Percentiles rank a stretch among this genome's conserved stretches.
Evolutionary conservation across 2,888 invertebrate genomes (phyloP).

Genomic region (Ceramica pisi): DNA sequence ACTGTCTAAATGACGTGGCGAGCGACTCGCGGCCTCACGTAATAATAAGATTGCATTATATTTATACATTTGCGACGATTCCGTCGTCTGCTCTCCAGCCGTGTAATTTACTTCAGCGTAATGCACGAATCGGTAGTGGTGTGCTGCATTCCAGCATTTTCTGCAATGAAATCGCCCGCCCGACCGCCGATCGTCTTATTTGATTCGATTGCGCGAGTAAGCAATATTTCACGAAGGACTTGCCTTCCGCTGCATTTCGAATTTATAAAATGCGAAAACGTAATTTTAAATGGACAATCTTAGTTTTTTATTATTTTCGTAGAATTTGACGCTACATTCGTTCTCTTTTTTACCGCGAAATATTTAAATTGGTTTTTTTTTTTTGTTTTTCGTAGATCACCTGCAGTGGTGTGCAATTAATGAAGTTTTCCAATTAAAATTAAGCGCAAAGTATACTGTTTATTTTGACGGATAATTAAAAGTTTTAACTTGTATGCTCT

Average conservation of each 20-base stretch:
- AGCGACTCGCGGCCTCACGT: constrained; percentile 45
- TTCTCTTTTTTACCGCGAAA: background rate
- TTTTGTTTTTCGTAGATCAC: background rate
- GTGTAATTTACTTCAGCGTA: constrained; percentile 42
- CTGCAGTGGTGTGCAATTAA: constrained; percentile 22
- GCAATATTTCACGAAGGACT: constrained; percentile 53
- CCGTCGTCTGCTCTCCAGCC: constrained; percentile 15
- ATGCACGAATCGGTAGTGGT: constrained; percentile 41
- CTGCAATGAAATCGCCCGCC: constrained; percentile 36
- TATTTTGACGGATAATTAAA: constrained; percentile 52
- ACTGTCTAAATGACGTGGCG: constrained; percentile 63
- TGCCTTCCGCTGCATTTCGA: constrained; percentile 32
- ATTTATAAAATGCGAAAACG: constrained; percentile 27
- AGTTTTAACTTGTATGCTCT: constrained; percentile 35
- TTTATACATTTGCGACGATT: constrained; percentile 48
- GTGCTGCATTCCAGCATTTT: constrained; percentile 47
- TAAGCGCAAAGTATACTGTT: constrained; percentile 19
- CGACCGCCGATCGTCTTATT: constrained; percentile 45
- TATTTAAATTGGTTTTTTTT: background rate
- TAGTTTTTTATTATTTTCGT: constrained; percentile 7
- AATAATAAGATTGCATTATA: constrained; percentile 53
- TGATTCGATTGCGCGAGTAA: constrained; percentile 52
- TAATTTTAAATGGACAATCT: constrained; percentile 21
- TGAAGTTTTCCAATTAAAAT: constrained; percentile 54
- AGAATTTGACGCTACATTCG: background rate